Evolutionary conservation across 2,888 invertebrate genomes (phyloP).

Genomic region (Thysanoteuthis rhombus): DNA sequence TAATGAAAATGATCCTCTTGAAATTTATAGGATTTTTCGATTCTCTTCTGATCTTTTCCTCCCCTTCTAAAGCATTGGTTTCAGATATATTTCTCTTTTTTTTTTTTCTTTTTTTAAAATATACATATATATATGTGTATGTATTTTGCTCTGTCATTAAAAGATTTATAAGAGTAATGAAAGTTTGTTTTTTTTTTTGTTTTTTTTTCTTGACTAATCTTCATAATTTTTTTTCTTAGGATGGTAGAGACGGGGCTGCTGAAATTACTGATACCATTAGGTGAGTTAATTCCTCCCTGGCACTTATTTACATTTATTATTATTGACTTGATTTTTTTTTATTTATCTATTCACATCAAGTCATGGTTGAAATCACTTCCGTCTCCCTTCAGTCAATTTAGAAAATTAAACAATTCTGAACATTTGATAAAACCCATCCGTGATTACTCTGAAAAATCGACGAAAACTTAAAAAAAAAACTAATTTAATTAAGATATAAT

Average conservation of each 20-base stretch:
- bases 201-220: background rate
- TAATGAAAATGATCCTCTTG: background rate
- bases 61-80: background rate
- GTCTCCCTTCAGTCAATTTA: background rate
- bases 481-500: too few relatives aligned
- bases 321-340: constrained; percentile 31
- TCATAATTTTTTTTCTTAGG: constrained; percentile 47
- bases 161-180: background rate
- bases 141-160: background rate
- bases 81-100: background rate
- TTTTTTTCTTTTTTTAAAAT: too few relatives aligned
- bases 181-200: background rate
- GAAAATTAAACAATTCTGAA: background rate
- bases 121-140: too few relatives aligned
- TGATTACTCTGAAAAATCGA: background rate
- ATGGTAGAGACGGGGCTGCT: constrained; percentile 79
- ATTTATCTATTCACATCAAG: background rate
- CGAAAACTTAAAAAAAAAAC: background rate
- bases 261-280: constrained; percentile 92
- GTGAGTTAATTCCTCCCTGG: constrained; percentile 71
- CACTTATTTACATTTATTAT: too few relatives aligned
- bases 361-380: background rate
- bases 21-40: background rate
- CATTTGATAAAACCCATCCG: background rate
- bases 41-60: background rate